Base-by-base conservation (phyloP, 2,797 vertebrate genomes). In the Clarias platycephalus region DNA sequence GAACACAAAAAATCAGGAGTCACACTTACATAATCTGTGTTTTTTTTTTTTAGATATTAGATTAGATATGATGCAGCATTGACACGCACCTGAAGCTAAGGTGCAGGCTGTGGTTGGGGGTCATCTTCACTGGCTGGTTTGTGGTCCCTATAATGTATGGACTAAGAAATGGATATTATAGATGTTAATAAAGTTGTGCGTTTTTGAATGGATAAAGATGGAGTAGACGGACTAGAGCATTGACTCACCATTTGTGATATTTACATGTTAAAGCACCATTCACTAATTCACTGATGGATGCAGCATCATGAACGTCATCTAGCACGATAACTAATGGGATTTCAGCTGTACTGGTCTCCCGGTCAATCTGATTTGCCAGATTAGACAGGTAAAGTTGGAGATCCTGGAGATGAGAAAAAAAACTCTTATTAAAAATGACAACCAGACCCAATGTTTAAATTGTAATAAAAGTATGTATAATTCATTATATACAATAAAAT, bases 191-290 rank as follows among this genome's bases (percentile, higher is more conserved):
- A 20, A 49, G 18, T 7, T 12, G n/a, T 18, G 34, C 8, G 1
- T 40, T 57, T 7, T 26, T 18, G 22, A 40, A 78, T 31, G 2
- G 20, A 1, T 0, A 75, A 34, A 37, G 31, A 44, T 26, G 15
- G 15, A 10, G 3, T 63, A 18, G 49, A 20, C 8, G 10, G 34
- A 22, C 74, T 6, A 31, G 2, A 55, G 28, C 28, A 37, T 26
- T 16, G 40, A 40, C 94, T 96, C 91, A 99, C 98, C 98, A 99
- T 97, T 99, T 99, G 91, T 99, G 98, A 90, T 99, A 99, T 95
- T 99, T 99, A 97, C 98, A 99, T 87, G 97, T 99, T 81, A 99
- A 96, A 0, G 98, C 98, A 0, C 98, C 97, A 0, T 99, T 99
- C 85, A 99, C 97, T 0, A 99, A 96, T 90, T 99, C 98, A 0